A percentile compares a stretch with the other conserved stretches of the same genome.
Evolutionary conservation across 1,140 invertebrate species (phyloP).

Genomic region (Zaprionus lachaisei): DNA sequence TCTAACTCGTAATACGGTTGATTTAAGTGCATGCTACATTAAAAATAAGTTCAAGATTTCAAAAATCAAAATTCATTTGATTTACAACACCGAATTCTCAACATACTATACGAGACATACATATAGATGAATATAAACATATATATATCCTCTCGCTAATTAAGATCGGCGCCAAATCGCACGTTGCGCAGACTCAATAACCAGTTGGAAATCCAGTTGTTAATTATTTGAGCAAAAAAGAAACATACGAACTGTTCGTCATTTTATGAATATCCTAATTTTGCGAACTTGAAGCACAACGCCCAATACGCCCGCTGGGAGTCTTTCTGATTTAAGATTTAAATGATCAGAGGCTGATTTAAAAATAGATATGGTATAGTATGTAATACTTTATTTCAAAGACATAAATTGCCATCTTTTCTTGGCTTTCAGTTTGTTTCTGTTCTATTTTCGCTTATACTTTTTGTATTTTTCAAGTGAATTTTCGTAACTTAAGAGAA

Average conservation of each 20-base stretch:
- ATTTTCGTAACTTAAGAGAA: neutral
- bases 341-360: neutral
- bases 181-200: slow-evolving; percentile 20
- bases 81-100: slow-evolving; percentile 8
- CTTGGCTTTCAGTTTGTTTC: neutral
- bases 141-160: slow-evolving; percentile 31
- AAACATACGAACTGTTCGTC: neutral
- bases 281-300: neutral
- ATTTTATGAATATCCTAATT: slow-evolving; percentile 1
- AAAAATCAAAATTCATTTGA: neutral
- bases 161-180: slow-evolving; percentile 21
- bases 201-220: slow-evolving; percentile 30
- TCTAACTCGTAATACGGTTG: neutral
- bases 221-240: slow-evolving; percentile 20
- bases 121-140: too few relatives aligned
- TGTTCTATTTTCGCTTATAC: neutral
- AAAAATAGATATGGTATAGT: neutral
- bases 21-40: slow-evolving; percentile 15
- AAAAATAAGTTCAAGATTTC: slow-evolving; percentile 19
- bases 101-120: neutral
- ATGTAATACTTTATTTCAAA: neutral
- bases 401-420: neutral
- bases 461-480: neutral
- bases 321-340: neutral
- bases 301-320: neutral